phyloP scores from a whole-genome alignment of 2,888 invertebrate species.

The Habrosyne pyritoides region DNA sequence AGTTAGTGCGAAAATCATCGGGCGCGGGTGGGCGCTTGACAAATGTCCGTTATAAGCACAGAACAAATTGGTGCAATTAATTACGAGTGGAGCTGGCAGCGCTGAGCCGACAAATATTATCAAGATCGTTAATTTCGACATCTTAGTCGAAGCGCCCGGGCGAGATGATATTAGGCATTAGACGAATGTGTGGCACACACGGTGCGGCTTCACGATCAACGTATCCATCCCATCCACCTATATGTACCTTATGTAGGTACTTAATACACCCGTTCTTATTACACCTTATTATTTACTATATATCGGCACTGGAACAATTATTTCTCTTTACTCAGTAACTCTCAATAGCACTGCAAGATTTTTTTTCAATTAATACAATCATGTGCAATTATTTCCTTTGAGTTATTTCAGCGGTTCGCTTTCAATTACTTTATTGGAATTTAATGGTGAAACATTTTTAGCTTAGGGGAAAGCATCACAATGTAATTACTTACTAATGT shows the following conservation, averaged over 20 bases:
- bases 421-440: slow-evolving; percentile 22
- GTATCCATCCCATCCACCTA: too few relatives aligned
- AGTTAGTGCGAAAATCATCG: slow-evolving; percentile 77
- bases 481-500: slow-evolving; percentile 4
- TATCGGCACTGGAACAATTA: background rate
- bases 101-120: slow-evolving; percentile 81
- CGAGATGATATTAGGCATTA: slow-evolving; percentile 56
- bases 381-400: slow-evolving; percentile 44
- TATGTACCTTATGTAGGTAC: background rate
- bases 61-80: slow-evolving; percentile 82
- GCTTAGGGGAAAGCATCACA: slow-evolving; percentile 12
- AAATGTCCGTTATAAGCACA: slow-evolving; percentile 80
- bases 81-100: slow-evolving; percentile 72
- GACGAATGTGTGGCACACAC: slow-evolving; percentile 56
- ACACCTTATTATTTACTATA: background rate
- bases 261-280: slow-evolving; percentile 10
- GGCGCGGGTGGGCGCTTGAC: slow-evolving; percentile 73
- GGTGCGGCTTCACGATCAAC: slow-evolving; percentile 30
- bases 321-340: background rate
- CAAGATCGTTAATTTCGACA: slow-evolving; percentile 81
- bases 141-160: slow-evolving; percentile 58
- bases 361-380: slow-evolving; percentile 45
- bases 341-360: background rate
- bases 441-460: slow-evolving; percentile 18
- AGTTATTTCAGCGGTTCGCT: slow-evolving; percentile 34